Conservation (phyloP, 1,140 invertebrate genomes). For the Tetramorium simillimum region DNA sequence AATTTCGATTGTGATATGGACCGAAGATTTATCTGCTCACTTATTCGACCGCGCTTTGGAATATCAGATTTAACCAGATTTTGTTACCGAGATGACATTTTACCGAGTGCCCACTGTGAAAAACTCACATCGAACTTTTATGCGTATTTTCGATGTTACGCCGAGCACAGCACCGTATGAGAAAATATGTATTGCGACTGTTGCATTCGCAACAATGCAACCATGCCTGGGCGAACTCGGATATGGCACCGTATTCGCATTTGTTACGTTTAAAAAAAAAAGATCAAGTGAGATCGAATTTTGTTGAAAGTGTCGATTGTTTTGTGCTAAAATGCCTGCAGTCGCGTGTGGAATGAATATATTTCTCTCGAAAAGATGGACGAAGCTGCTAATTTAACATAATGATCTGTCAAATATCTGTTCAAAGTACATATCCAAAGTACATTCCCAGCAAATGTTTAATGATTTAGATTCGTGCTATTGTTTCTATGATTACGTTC, state of each 20-base stretch:
- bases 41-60: neutral
- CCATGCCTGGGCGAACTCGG: neutral
- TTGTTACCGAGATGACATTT: slow-evolving; percentile 32
- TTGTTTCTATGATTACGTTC: slow-evolving; percentile 25
- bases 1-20: slow-evolving; percentile 21
- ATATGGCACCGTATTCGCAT: slow-evolving; percentile 22
- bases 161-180: neutral
- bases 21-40: slow-evolving; percentile 20
- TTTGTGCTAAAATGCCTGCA: slow-evolving; percentile 5
- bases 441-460: neutral
- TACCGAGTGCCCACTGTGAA: neutral
- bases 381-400: neutral
- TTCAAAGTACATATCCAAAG: neutral
- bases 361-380: neutral
- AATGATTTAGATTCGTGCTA: neutral
- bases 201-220: slow-evolving; percentile 52
- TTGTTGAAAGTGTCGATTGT: slow-evolving; percentile 19
- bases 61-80: slow-evolving; percentile 35
- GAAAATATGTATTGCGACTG: slow-evolving; percentile 62
- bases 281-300: slow-evolving; percentile 56
- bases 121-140: neutral
- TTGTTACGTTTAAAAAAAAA: slow-evolving; percentile 64
- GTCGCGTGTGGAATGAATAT: neutral
- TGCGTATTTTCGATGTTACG: slow-evolving; percentile 38
- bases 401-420: neutral